phyloP scores from a whole-genome alignment of 2,888 invertebrate species.

The Strigamia transsilvanica region DNA sequence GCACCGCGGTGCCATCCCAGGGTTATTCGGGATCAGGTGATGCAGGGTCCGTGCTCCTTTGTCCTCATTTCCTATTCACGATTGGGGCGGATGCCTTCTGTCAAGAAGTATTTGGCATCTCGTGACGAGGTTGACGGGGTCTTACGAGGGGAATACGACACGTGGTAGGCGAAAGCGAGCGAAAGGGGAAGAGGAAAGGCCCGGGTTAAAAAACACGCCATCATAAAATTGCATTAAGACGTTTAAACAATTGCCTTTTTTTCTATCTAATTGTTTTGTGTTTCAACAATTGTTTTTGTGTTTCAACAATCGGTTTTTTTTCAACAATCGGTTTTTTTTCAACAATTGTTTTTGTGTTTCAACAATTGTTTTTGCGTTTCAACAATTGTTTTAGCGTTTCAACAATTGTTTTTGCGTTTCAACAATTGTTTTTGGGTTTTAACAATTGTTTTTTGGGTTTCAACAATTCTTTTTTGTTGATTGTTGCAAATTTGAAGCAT shows the following conservation, averaged over 20 bases:
- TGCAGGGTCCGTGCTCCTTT: conserved; percentile 28
- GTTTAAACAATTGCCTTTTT: not conserved
- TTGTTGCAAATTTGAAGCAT: not conserved
- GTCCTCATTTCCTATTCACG: conserved; percentile 41
- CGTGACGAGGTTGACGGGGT: conserved; percentile 32
- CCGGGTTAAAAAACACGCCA: not conserved
- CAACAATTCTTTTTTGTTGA: not conserved
- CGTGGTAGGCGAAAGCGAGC: conserved; percentile 22
- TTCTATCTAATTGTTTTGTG: not conserved
- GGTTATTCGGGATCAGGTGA: conserved; percentile 31
- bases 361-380: not conserved
- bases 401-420: not conserved
- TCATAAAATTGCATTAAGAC: not conserved
- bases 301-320: not conserved
- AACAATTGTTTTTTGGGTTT: not conserved
- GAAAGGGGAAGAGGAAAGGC: conserved; percentile 8
- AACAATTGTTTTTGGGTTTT: not conserved
- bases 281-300: not conserved
- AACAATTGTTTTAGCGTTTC: not conserved
- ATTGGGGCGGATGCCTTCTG: conserved; percentile 42
- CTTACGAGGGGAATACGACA: conserved; percentile 37
- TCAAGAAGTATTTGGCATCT: conserved; percentile 37
- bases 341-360: not conserved
- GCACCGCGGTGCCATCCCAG: conserved; percentile 25
- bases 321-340: not conserved